Evolutionary conservation across 2,888 invertebrate species (phyloP).

Genomic region (Phlogophora meticulosa): DNA sequence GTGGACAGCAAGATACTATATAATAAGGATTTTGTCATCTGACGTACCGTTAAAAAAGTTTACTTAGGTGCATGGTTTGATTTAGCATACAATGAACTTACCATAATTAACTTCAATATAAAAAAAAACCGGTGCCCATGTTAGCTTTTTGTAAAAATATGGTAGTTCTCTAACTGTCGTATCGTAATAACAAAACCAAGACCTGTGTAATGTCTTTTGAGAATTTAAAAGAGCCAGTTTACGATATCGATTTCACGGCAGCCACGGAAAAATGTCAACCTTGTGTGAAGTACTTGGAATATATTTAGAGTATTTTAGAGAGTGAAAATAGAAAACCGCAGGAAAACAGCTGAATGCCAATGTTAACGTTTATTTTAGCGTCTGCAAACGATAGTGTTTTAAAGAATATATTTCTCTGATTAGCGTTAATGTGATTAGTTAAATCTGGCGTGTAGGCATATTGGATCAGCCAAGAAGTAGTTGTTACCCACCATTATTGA

Average conservation of each 20-base stretch:
- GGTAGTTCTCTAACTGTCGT: slow-evolving; percentile 16
- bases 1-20: neutral
- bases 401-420: slow-evolving; percentile 44
- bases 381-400: slow-evolving; percentile 68
- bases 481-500: slow-evolving; percentile 16
- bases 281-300: slow-evolving; percentile 78
- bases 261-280: slow-evolving; percentile 81
- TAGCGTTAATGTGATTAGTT: slow-evolving; percentile 21
- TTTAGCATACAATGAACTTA: slow-evolving; percentile 6
- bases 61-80: slow-evolving; percentile 1
- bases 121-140: neutral
- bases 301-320: slow-evolving; percentile 83
- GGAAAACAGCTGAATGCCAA: slow-evolving; percentile 88
- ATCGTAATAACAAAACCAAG: slow-evolving; percentile 37
- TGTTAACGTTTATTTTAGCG: slow-evolving; percentile 85
- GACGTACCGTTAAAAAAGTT: neutral
- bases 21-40: neutral
- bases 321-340: slow-evolving; percentile 86
- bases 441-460: neutral
- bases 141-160: slow-evolving; percentile 4
- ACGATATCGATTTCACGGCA: slow-evolving; percentile 71
- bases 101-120: slow-evolving; percentile 6
- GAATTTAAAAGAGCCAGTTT: slow-evolving; percentile 68
- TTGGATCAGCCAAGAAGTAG: slow-evolving; percentile 9
- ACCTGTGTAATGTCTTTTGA: slow-evolving; percentile 55